These are phyloP conservation scores for Melieria omissa DNA, from an alignment of 2,888 invertebrate genomes.

Conservation along the genomic window DNA sequence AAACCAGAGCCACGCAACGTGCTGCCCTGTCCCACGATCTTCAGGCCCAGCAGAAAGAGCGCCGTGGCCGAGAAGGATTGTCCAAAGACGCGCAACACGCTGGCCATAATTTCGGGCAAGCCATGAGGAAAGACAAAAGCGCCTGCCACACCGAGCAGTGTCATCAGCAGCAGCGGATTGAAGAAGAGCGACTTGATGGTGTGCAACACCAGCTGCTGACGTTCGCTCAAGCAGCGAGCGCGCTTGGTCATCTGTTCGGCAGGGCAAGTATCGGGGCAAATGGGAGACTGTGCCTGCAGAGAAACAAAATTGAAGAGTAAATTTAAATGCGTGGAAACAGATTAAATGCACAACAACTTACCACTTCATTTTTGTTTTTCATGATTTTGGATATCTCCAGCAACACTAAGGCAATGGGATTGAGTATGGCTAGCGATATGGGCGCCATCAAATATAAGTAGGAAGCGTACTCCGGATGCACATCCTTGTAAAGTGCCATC, in stretches of 20 bases:
- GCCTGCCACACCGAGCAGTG: slow-evolving; percentile 87
- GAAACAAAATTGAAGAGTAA: neutral
- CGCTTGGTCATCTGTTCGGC: slow-evolving; percentile 55
- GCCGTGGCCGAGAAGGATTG: slow-evolving; percentile 93
- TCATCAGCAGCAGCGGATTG: slow-evolving; percentile 94
- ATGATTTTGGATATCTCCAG: slow-evolving; percentile 79
- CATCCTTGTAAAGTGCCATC: slow-evolving; percentile 82
- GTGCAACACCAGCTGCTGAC: slow-evolving; percentile 62
- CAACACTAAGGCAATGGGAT: slow-evolving; percentile 89
- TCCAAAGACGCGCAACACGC: slow-evolving; percentile 83
- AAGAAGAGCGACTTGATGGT: slow-evolving; percentile 78
- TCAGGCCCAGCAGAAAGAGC: slow-evolving; percentile 87
- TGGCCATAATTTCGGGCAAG: slow-evolving; percentile 79
- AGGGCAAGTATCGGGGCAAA: slow-evolving; percentile 60
- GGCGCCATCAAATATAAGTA: slow-evolving; percentile 95
- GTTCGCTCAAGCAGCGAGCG: slow-evolving; percentile 57
- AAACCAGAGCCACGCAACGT: slow-evolving; percentile 81
- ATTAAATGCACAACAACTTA: slow-evolving; percentile 22
- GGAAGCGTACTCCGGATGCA: slow-evolving; percentile 89
- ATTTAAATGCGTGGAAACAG: neutral
- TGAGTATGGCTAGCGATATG: slow-evolving; percentile 90
- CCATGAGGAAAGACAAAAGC: slow-evolving; percentile 84
- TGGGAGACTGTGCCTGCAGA: slow-evolving; percentile 49
- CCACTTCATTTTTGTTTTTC: slow-evolving; percentile 57
- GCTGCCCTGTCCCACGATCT: slow-evolving; percentile 92